Base-by-base conservation (phyloP, 2,113 vertebrate genomes). In the Nanger granti region DNA sequence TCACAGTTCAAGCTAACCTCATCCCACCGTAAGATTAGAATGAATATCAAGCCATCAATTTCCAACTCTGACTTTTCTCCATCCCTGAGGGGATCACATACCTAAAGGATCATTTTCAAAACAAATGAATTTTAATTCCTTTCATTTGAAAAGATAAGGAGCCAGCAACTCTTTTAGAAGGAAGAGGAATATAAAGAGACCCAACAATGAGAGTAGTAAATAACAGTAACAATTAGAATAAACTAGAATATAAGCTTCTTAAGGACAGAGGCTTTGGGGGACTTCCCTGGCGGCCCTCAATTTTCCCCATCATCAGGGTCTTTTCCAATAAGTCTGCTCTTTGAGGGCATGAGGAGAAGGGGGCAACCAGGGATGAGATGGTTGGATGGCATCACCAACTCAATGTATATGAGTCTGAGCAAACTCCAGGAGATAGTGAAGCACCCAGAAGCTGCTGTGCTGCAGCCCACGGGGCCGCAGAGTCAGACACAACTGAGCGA, bases 131-230 rank as follows among this genome's bases (percentile, higher is more conserved):
- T 96, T 85, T 84, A 85, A 55, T 83, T 92, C 29, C 83, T 57
- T 84, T 92, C 15, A 59, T 87, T 73, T 92, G 87, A 64, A 82
- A 92, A 84, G 64, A 34, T 52, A 87, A 96, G 64, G 88, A 97
- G 52, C n/a, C 87, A 96, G 52, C 24, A 94, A 73, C 22, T 7
- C 49, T 91, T 86, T 76, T 10, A 87, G 49, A 47, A 90, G 4
- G 55, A 73, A 5, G 24, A 55, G 34, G 76, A 85, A 11, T 57
- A 84, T 7, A 52, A 49, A 91, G 86, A 49, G 15, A 64, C 24
- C 59, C 62, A 55, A 41, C 24, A 57, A 79, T 34, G 31, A 91
- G 52, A 52, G 18, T 4, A 82, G 41, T 31, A 85, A 89, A 80
- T 29, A 92, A 41, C 3, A 55, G n/a, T 62, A 7, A 15, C 29